These are phyloP conservation scores for Chalcis sispes DNA, from an alignment of 2,888 invertebrate genomes.

Conservation along the genomic window DNA sequence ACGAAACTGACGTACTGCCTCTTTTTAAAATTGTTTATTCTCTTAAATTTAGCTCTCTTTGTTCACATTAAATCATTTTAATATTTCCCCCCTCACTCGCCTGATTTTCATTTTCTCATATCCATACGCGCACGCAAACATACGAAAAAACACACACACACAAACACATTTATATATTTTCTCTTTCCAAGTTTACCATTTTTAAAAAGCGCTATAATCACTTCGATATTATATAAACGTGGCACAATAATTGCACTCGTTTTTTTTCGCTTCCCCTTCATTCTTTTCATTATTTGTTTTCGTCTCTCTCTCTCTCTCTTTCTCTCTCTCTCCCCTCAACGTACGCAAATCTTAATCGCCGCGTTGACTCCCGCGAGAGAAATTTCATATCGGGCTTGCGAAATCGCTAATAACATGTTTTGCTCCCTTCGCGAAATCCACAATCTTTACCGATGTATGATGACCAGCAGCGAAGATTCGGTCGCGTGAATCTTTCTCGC, in stretches of 20 bases:
- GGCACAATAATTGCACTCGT: slow-evolving; percentile 46
- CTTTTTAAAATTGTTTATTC: background rate
- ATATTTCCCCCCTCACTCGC: slow-evolving; percentile 12
- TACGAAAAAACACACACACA: too few relatives aligned
- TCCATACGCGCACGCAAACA: slow-evolving; percentile 9
- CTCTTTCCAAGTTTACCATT: slow-evolving; percentile 27
- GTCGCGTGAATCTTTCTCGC: background rate
- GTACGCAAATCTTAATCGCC: slow-evolving; percentile 7
- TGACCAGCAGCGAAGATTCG: slow-evolving; percentile 45
- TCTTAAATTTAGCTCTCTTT: slow-evolving; percentile 2
- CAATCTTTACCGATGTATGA: background rate
- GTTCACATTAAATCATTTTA: slow-evolving; percentile 9
- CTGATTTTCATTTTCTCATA: background rate
- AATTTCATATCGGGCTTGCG: slow-evolving; percentile 26
- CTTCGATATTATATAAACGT: slow-evolving; percentile 36
- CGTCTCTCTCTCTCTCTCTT: slow-evolving; percentile 7
- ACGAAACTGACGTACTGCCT: slow-evolving; percentile 35
- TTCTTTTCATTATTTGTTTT: background rate
- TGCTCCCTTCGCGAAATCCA: slow-evolving; percentile 30
- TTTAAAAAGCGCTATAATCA: slow-evolving; percentile 44
- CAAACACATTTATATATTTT: slow-evolving; percentile 6
- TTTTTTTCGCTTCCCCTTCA: slow-evolving; percentile 18
- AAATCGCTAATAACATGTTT: slow-evolving; percentile 18
- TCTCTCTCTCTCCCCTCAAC: background rate
- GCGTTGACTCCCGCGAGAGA: slow-evolving; percentile 25